phyloP scores from a whole-genome alignment of 2,113 vertebrate genomes.

The Dinomys branickii region DNA sequence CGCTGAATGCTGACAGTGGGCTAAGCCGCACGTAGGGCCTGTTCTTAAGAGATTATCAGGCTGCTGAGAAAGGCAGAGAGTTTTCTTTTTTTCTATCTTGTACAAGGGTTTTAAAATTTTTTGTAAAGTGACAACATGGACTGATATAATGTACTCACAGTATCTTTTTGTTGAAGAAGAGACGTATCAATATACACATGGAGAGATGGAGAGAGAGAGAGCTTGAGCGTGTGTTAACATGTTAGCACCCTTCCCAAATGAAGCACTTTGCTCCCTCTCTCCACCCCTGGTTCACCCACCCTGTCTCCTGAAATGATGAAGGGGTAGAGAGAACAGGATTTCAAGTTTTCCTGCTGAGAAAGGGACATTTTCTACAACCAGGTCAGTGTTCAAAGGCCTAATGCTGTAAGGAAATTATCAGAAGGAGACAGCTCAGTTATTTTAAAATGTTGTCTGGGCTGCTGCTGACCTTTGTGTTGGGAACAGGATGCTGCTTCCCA shows the following conservation, averaged over 20 bases:
- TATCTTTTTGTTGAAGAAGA: conserved; percentile 41
- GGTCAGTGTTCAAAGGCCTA: conserved; percentile 74
- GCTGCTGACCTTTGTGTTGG: conserved; percentile 69
- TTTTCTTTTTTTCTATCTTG: background rate
- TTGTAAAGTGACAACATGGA: background rate
- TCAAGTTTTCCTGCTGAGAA: conserved; percentile 65
- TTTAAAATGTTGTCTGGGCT: conserved; percentile 70
- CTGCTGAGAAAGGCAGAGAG: background rate
- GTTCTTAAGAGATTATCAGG: conserved; percentile 50
- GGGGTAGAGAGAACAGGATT: conserved; percentile 60
- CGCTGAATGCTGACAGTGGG: background rate
- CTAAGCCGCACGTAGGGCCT: conserved; percentile 34
- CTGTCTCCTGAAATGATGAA: conserved; percentile 24
- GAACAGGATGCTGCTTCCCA: conserved; percentile 71
- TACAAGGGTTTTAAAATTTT: conserved; percentile 1
- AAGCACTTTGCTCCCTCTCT: background rate
- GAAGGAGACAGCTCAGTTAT: conserved; percentile 62
- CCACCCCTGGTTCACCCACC: background rate
- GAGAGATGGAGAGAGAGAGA: no score
- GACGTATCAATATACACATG: background rate
- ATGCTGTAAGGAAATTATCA: conserved; percentile 65
- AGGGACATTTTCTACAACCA: conserved; percentile 66
- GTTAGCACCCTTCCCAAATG: background rate
- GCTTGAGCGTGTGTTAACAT: background rate
- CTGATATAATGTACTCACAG: background rate